These are phyloP conservation scores for Eupithecia abbreviata DNA, from an alignment of 2,888 invertebrate genomes.

Conservation along the genomic window DNA sequence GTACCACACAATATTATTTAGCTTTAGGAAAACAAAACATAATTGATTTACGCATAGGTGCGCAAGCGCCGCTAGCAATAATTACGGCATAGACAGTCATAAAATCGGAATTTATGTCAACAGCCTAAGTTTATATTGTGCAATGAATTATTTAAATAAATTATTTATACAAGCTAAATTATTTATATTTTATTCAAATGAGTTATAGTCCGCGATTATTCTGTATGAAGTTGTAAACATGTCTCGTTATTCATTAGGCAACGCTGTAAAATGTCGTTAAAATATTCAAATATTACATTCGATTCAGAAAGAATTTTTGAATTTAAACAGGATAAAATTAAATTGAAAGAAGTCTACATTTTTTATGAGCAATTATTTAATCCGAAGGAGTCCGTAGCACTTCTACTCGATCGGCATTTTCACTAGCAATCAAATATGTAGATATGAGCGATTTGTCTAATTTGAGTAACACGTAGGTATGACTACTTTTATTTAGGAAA, in stretches of 20 bases:
- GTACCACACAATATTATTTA: no score
- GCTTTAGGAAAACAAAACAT: no score
- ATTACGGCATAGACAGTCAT: not conserved
- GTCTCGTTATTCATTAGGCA: constrained; percentile 34
- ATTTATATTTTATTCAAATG: constrained; percentile 27
- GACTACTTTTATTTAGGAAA: no score
- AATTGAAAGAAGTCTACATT: not conserved
- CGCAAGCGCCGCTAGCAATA: not conserved
- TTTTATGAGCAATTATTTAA: not conserved
- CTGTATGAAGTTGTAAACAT: constrained; percentile 43
- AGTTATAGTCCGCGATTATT: constrained; percentile 23
- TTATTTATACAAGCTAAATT: constrained; percentile 10
- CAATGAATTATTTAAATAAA: constrained; percentile 42
- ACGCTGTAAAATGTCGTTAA: constrained; percentile 18
- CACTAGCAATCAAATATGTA: not conserved
- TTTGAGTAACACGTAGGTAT: no score
- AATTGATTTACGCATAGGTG: not conserved
- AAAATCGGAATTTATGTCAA: constrained; percentile 35
- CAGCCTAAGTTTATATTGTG: constrained; percentile 40
- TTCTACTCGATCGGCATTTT: not conserved
- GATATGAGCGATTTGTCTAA: not conserved
- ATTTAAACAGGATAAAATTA: not conserved
- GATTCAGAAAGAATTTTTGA: not conserved
- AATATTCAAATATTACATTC: constrained; percentile 11
- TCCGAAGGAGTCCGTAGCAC: not conserved